Evolutionary conservation across 2,113 vertebrate genomes (phyloP), one percentile per base, ranked within the genome.

Genomic region (Amphilophus citrinellus): DNA sequence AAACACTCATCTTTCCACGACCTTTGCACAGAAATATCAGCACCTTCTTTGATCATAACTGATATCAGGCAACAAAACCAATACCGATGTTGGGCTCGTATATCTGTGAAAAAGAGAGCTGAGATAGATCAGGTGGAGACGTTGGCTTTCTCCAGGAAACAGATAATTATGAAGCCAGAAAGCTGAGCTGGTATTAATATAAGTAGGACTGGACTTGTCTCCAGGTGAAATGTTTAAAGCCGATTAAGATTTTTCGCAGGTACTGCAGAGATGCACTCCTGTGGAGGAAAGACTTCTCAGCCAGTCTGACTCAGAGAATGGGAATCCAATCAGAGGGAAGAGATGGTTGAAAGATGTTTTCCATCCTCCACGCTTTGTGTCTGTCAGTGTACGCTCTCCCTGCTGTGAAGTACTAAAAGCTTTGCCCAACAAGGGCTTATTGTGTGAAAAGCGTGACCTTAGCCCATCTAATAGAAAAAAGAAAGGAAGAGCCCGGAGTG

Each of bases 361-460:
- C 42, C 85, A 47, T 81, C 80, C 47, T 71, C 20, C 73, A 14
- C n/a, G 20, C 59, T 47, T 68, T 53, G 22, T 71, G 24, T 83
- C 10, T 61, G 42, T 71, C 60, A 15, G 77, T 75, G 73, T 35
- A 18, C 30, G 42, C 7, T 62, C 15, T 8, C 15, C 63, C 84
- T 57, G 86, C 77, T 84, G 87, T 80, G 84, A 92, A 77, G 80
- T 63, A 87, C 80, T 84, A 85, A 90, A 88, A 87, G 85, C 83
- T 90, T 87, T 81, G 81, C 79, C 83, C 47, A 76, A 87, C 77
- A 83, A 86, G 66, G 75, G 84, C 84, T 86, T 71, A 86, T 80
- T 88, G 76, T 87, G 84, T 88, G 83, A 79, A 66, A 81, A 84
- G 65, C 10, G 22, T 78, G 83, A 93, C 89, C 84, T 20, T 79